Percentiles rank a stretch among this genome's conserved stretches.
These are phyloP conservation scores for Buathra laborator DNA, from an alignment of 2,888 invertebrate species.

Conservation along the genomic window DNA sequence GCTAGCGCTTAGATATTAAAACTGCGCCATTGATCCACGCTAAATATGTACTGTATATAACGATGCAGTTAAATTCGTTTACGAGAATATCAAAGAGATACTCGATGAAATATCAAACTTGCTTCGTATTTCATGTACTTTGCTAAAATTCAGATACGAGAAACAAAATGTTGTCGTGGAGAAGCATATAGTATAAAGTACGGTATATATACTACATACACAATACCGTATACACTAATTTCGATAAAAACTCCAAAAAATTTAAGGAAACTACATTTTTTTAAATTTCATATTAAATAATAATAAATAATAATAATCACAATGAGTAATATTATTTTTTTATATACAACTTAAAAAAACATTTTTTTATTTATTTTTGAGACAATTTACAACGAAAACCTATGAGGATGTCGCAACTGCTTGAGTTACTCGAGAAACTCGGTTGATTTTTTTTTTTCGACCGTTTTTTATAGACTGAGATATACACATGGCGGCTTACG, in stretches of 20 bases:
- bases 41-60: neutral
- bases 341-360: neutral
- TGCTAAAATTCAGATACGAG: neutral
- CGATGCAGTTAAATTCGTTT: too few species aligned
- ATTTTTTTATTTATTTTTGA: too few species aligned
- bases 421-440: too few species aligned
- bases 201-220: neutral
- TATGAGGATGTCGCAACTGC: too few species aligned
- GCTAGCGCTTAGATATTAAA: neutral
- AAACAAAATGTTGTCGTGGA: too few species aligned
- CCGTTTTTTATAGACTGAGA: neutral
- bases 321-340: neutral
- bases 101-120: neutral
- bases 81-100: neutral
- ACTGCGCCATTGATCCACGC: constrained; percentile 17
- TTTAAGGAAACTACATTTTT: neutral
- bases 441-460: neutral
- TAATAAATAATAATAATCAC: neutral
- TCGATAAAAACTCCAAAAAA: neutral
- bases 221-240: neutral
- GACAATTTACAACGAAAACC: too few species aligned
- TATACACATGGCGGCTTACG: neutral
- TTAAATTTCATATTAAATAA: neutral
- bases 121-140: neutral
- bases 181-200: too few species aligned